Conservation (phyloP, 2,797 vertebrate genomes). For the Anguilla pacifica region DNA sequence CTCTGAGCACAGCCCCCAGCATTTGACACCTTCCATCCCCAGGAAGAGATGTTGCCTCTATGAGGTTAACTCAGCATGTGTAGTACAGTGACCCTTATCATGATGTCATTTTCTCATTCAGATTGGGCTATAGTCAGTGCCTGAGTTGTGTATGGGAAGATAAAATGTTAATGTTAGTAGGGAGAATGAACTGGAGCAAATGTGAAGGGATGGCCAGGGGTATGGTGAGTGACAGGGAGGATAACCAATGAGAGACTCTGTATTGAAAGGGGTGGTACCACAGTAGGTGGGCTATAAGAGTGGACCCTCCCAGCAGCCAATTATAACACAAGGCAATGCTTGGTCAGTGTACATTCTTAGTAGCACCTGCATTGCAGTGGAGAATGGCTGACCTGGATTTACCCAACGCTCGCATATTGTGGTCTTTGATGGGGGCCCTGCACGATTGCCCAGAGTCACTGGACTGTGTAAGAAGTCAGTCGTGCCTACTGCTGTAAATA, state of each 20-base stretch:
- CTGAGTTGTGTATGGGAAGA: neutral
- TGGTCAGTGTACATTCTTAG: conserved; percentile 27
- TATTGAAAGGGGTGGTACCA: neutral
- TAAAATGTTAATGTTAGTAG: conserved; percentile 27
- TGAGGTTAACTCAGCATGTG: no score
- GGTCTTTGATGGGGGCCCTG: neutral
- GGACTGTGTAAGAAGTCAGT: conserved; percentile 18
- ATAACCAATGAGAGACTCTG: conserved; percentile 19
- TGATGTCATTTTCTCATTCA: no score
- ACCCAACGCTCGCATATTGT: conserved; percentile 21
- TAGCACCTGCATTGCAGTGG: conserved; percentile 46
- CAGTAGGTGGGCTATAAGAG: neutral
- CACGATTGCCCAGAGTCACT: neutral
- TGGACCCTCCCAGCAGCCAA: conserved; percentile 23
- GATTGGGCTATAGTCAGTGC: neutral
- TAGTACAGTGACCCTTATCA: no score
- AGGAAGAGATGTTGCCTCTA: no score
- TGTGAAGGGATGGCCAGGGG: conserved; percentile 33
- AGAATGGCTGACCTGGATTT: conserved; percentile 48
- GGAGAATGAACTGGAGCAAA: conserved; percentile 35
- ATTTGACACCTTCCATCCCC: no score
- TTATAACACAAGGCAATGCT: conserved; percentile 16
- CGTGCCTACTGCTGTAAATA: conserved; percentile 23
- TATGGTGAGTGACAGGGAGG: conserved; percentile 23
- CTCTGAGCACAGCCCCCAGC: no score